Base-by-base conservation (phyloP, 2,113 vertebrate species). In the Sula dactylatra region DNA sequence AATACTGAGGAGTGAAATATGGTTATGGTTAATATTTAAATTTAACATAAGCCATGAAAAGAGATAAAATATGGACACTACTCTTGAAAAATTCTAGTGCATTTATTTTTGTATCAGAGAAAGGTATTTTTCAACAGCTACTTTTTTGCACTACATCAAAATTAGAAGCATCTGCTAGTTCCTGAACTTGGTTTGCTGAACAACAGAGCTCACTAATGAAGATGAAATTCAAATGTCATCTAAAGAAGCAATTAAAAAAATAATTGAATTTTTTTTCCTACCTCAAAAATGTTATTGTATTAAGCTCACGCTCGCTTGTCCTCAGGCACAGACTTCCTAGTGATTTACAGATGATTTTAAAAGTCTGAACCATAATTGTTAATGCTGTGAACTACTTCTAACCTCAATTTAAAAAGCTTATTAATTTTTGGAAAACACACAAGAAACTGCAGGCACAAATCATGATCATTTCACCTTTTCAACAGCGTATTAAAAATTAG, bases 151-250 rank as follows among this genome's bases (percentile, higher is more conserved):
- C 62, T 81, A 78, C 20, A 59, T 15, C 56, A 85, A 67, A 91
- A 91, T 71, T 14, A 89, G 73, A 92, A 91, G 83, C 62, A 85
- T 87, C 78, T 95, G 70, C 25, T 78, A 12, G 45, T 94, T 92
- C 74, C 84, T 89, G 36, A 84, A 55, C 40, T 79, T 71, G 59
- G 52, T 89, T 77, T 89, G 61, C 61, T 38, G 40, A 94, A 66
- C 38, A 88, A 26, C 55, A 84, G 24, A 66, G 65, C 45, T 89
- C 70, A 16, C n/a, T 82, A 93, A 95, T 66, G 80, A 92, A 80
- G 77, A 95, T 47, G n/a, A 76, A 97, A 95, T 66, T 91, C 78
- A 93, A 94, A 89, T 64, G 55, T 44, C 94, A 93, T 32, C 81
- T 55, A 64, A 91, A 86, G 62, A 44, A 89, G 77, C 61, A 89